Base-by-base conservation (phyloP, 1,140 invertebrate genomes). In the Thalassaphorura encarpata region DNA sequence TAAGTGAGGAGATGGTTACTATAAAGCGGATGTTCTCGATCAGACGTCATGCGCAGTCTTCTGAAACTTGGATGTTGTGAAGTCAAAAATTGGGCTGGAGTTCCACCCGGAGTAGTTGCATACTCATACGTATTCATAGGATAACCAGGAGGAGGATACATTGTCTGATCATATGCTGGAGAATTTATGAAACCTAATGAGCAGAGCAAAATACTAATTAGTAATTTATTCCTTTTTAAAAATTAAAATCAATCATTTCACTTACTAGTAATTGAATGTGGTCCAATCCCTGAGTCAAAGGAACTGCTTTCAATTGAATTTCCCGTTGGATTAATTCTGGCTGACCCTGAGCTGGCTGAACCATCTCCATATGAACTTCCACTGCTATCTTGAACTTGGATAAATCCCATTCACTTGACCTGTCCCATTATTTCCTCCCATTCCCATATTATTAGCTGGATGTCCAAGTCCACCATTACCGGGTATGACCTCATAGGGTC, bases 401-500 rank as follows among this genome's bases (percentile, higher is more conserved):
- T 62, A 62, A 18, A 65, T 50, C 13, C 58, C 62, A 41, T 57
- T 57, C 19, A 18, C 16, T 39, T 26, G 47, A n/a, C 13, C 41
- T 28, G 21, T 39, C n/a, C 60, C 55, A 52, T 52, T 52, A 40
- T 50, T 62, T n/a, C n/a, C n/a, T n/a, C n/a, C n/a, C n/a, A n/a
- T n/a, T n/a, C n/a, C n/a, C 40, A 62, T 6, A 3, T n/a, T 36
- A 39, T 19, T 36, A 4, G 26, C 21, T 4, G 28, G 28, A 33
- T 33, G 48, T 8, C 6, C 46, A 24, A 36, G 11, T 48, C 29
- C 29, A 29, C 48, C 47, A 1, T 58, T 31, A 11, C n/a, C 11
- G n/a, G 55, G 60, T 33, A 65, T 62, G 13, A 65, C 54, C 52
- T 65, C 63, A 52, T 65, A 65, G 18, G 63, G 59, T n/a, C 63